Base-by-base conservation (phyloP, 2,888 invertebrate genomes). In the Tolmerus cingulatus region DNA sequence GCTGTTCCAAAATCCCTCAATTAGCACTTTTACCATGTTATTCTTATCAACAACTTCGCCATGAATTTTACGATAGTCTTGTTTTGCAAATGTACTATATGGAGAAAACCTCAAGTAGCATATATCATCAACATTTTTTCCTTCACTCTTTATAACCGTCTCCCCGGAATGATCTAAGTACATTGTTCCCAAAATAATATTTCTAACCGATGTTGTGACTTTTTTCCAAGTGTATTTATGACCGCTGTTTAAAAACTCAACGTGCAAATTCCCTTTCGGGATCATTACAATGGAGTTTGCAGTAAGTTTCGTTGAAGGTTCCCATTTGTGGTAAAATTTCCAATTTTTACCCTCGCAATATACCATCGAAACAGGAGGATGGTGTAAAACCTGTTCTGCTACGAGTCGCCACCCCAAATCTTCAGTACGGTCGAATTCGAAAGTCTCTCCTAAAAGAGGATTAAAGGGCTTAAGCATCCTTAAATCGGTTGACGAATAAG, bases 91-190 rank as follows among this genome's bases (percentile, higher is more conserved):
- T 94, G 98, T 98, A 88, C 97, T 97, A 93, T 99, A 98, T 9
- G 98, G 97, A 91, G 97, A 96, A 93, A 97, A 99, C 93, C 98
- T 98, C 90, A 99, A 95, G 92, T 97, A 97, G 92, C 98, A 98
- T 92, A 96, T 97, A 91, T 98, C 96, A 79, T 97, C 97, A 77
- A 95, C 95, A 79, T 95, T 95, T 89, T 46, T 1, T 1, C 12
- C 16, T 46, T 97, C 96, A 91, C 98, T 98, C 90, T 94, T 94
- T 89, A 98, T 98, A 92, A 98, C 98, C 97, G 98, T 98, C 92
- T 98, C 98, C 55, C 98, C 99, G 92, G 98, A 97, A 93, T 98
- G 97, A 93, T 99, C 99, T 88, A 99, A 97, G 98, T 98, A 99
- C 90, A 99, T 93, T 93, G 97, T 97, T 89, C 99, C 99, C 87